A percentile compares a stretch with the other conserved stretches of the same genome.
These are phyloP conservation scores for Indicator maculatus DNA, from an alignment of 2,113 vertebrate species.

Conservation along the genomic window DNA sequence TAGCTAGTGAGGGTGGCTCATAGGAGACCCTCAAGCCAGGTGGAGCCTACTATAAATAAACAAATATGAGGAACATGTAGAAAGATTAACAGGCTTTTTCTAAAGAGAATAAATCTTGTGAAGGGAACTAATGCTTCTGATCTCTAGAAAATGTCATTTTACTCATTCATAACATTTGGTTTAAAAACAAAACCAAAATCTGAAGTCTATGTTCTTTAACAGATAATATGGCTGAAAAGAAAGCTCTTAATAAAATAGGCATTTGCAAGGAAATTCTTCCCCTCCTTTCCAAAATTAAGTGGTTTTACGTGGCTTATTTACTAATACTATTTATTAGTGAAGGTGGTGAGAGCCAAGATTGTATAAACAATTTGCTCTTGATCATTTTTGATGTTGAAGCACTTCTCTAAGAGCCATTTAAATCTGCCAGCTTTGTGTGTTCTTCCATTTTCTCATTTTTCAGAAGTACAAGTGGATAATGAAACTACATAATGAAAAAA, in stretches of 20 bases:
- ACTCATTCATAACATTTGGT: not conserved
- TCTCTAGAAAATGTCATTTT: not conserved
- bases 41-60: not conserved
- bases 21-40: not conserved
- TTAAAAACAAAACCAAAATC: not conserved
- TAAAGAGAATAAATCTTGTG: not conserved
- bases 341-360: constrained; percentile 6
- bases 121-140: not conserved
- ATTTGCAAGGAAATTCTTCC: not conserved
- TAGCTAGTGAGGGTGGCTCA: not conserved
- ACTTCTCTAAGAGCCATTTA: constrained; percentile 43
- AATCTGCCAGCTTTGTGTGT: constrained; percentile 29
- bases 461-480: constrained; percentile 26
- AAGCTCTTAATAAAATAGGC: not conserved
- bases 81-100: not conserved
- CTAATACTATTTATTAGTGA: not conserved
- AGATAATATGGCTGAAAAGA: not conserved
- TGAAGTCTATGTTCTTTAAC: not conserved
- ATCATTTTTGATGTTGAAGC: constrained; percentile 45
- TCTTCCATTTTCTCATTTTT: constrained; percentile 63
- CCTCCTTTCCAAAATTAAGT: constrained; percentile 8
- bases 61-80: not conserved
- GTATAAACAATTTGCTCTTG: constrained; percentile 35
- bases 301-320: constrained; percentile 26
- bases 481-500: constrained; percentile 39